These are phyloP conservation scores for Pocillopora meandrina DNA, from an alignment of 92 coral and sea anemone species.

Conservation along the genomic window DNA sequence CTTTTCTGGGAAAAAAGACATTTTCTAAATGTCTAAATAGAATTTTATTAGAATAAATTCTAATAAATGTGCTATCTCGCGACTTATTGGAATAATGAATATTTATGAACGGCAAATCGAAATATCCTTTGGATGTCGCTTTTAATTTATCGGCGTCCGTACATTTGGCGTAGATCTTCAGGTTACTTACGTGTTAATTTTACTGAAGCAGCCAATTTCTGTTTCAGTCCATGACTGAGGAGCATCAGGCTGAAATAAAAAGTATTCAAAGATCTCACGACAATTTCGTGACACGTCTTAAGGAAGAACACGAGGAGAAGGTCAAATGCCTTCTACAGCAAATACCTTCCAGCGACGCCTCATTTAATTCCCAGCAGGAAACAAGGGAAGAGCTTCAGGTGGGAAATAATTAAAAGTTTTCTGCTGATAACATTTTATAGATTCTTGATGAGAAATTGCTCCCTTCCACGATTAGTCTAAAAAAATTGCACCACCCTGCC, in stretches of 20 bases:
- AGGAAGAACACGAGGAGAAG: slow-evolving; percentile 81
- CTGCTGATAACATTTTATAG: not conserved
- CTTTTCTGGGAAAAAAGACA: too few relatives aligned
- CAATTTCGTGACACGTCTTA: slow-evolving; percentile 35
- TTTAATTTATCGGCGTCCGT: too few relatives aligned
- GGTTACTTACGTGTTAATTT: not conserved
- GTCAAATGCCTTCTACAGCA: slow-evolving; percentile 41
- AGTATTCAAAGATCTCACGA: slow-evolving; percentile 50
- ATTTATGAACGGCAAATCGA: too few relatives aligned
- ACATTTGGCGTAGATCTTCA: not conserved
- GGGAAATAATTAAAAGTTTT: too few relatives aligned
- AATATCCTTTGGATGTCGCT: too few relatives aligned
- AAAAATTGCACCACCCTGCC: too few relatives aligned
- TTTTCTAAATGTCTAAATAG: too few relatives aligned
- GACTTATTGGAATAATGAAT: too few relatives aligned
- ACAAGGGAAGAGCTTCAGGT: slow-evolving; percentile 22
- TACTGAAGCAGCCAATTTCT: not conserved
- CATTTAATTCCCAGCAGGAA: not conserved
- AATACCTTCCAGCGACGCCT: slow-evolving; percentile 11
- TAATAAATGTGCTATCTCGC: too few relatives aligned
- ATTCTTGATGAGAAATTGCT: too few relatives aligned
- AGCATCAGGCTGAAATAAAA: slow-evolving; percentile 51
- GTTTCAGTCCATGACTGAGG: slow-evolving; percentile 36
- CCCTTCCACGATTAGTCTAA: too few relatives aligned
- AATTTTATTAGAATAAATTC: too few relatives aligned